phyloP scores from a whole-genome alignment of 2,797 vertebrate species.

The Peromyscus attwateri region DNA sequence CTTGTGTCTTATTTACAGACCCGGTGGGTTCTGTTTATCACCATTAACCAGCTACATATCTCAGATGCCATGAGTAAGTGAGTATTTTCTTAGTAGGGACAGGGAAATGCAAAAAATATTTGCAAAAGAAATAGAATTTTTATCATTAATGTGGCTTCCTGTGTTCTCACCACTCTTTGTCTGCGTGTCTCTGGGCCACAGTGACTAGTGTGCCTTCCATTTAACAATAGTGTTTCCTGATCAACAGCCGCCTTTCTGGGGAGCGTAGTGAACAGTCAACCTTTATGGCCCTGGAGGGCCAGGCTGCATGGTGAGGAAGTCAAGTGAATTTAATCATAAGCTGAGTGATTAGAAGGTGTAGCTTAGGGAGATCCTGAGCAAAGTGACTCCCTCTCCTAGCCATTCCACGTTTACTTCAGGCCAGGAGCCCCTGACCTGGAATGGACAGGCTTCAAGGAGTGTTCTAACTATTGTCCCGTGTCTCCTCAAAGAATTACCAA shows the following conservation, averaged over 20 bases:
- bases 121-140: conserved; percentile 65
- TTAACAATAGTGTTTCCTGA: neutral
- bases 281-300: neutral
- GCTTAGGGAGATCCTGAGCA: neutral
- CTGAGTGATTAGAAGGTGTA: neutral
- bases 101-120: conserved; percentile 69
- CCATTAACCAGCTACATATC: neutral
- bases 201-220: neutral
- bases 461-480: neutral
- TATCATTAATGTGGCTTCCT: neutral
- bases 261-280: neutral
- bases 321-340: neutral
- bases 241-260: neutral
- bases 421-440: neutral
- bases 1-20: too few relatives aligned
- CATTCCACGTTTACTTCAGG: neutral
- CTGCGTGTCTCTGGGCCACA: neutral
- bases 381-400: neutral
- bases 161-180: neutral
- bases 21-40: neutral
- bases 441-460: neutral
- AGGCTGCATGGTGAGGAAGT: neutral
- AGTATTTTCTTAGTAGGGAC: conserved; percentile 27
- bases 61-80: neutral
- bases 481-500: neutral